Evolutionary conservation across 37 sponge, comb jelly and placozoan species (phyloP).

Genomic region (Eunapius fragilis): DNA sequence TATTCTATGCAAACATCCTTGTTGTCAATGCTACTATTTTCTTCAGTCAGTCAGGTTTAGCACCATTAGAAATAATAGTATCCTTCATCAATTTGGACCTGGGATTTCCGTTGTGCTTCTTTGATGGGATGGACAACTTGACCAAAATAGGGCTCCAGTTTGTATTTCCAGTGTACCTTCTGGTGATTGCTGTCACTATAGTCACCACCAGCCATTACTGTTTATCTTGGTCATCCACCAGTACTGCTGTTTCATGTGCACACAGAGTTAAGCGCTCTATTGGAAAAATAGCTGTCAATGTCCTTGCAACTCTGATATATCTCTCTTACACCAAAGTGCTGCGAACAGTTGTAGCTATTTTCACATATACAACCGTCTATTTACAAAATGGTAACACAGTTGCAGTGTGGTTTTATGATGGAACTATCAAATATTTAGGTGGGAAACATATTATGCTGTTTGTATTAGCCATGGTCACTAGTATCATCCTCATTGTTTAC

Average conservation of each 20-base stretch:
- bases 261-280: no score
- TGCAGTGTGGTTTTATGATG: slow-evolving; percentile 41
- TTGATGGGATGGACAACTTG: slow-evolving; percentile 3
- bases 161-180: slow-evolving; percentile 16
- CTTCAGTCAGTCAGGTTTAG: neutral
- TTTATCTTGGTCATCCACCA: neutral
- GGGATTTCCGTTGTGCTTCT: slow-evolving; percentile 11
- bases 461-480: neutral
- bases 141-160: slow-evolving; percentile 17
- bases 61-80: neutral
- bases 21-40: slow-evolving; percentile 28
- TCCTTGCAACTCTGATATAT: slow-evolving; percentile 40
- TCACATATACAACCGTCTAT: neutral
- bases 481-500: slow-evolving; percentile 25
- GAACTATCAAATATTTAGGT: slow-evolving; percentile 7
- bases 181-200: neutral
- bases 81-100: slow-evolving; percentile 21
- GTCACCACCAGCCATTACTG: neutral
- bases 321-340: slow-evolving; percentile 37
- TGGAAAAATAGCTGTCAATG: slow-evolving; percentile 6
- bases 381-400: neutral
- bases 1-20: slow-evolving; percentile 61
- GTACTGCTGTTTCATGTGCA: no score
- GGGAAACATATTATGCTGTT: slow-evolving; percentile 1
- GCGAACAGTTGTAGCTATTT: slow-evolving; percentile 1